Conservation (phyloP, 2,888 invertebrate species). For the Gasteruption jaculator region DNA sequence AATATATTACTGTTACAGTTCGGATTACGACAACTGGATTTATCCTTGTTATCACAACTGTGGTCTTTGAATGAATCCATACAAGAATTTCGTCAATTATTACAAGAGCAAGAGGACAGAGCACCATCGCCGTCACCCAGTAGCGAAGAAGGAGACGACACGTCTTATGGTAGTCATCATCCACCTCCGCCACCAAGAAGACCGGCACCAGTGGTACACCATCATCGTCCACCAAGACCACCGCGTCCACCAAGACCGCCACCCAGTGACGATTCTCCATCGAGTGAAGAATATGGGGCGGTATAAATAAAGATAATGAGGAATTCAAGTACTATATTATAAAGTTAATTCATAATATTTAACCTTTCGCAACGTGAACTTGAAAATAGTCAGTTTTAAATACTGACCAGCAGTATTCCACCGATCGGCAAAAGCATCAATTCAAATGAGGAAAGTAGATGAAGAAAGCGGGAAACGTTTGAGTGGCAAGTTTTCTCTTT, state of each 20-base stretch:
- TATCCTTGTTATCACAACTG: conserved; percentile 83
- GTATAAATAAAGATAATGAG: too few species aligned
- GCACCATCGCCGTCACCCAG: conserved; percentile 56
- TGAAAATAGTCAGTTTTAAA: too few species aligned
- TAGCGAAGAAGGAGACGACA: conserved; percentile 53
- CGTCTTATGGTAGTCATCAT: conserved; percentile 51
- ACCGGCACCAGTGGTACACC: conserved; percentile 36
- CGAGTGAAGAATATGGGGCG: conserved; percentile 49
- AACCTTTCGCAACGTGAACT: too few species aligned
- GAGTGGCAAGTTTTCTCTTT: too few species aligned
- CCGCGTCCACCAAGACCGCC: conserved; percentile 43
- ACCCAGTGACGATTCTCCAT: conserved; percentile 48
- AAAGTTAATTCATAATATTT: too few species aligned
- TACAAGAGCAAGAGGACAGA: conserved; percentile 57
- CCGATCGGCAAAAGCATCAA: too few species aligned
- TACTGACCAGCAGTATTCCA: too few species aligned
- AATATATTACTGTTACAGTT: conserved; percentile 60
- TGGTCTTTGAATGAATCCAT: conserved; percentile 91
- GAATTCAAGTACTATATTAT: too few species aligned
- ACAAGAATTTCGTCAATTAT: conserved; percentile 76
- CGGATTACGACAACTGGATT: conserved; percentile 81
- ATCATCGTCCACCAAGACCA: conserved; percentile 38
- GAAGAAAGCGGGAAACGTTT: too few species aligned
- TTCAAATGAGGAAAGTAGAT: too few species aligned
- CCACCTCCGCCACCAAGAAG: conserved; percentile 52